These are phyloP conservation scores for Hirudinaria manillensis DNA, from an alignment of 2,888 invertebrate genomes.

Conservation along the genomic window DNA sequence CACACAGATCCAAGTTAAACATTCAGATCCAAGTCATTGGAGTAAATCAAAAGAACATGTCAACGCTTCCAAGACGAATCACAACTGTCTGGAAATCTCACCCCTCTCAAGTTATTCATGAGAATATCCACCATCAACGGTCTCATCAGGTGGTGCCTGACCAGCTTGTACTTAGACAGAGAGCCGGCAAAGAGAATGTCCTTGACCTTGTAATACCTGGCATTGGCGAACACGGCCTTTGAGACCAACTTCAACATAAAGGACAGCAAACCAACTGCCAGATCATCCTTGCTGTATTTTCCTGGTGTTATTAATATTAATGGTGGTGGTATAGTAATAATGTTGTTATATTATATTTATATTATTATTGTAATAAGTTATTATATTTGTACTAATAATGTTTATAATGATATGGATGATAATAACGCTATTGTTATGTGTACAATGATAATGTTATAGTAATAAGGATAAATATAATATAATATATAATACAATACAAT, in stretches of 20 bases:
- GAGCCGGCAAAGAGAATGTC: slow-evolving; percentile 18
- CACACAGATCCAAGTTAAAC: too few relatives aligned
- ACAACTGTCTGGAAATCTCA: too few relatives aligned
- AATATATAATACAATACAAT: too few relatives aligned
- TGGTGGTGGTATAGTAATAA: not conserved
- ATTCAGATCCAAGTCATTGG: too few relatives aligned
- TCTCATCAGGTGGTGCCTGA: slow-evolving; percentile 10
- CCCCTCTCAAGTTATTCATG: not conserved
- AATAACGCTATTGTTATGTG: too few relatives aligned
- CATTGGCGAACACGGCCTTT: not conserved
- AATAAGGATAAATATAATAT: too few relatives aligned
- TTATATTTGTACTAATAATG: too few relatives aligned
- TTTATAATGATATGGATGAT: too few relatives aligned
- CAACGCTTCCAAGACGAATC: too few relatives aligned
- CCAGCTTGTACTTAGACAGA: slow-evolving; percentile 5
- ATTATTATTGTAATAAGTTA: not conserved
- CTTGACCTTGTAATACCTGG: not conserved
- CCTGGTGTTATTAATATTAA: not conserved
- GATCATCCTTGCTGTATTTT: slow-evolving; percentile 16
- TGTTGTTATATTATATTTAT: not conserved
- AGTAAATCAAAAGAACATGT: too few relatives aligned
- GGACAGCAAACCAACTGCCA: slow-evolving; percentile 24
- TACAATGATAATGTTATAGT: too few relatives aligned
- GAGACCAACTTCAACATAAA: not conserved
- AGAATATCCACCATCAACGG: not conserved